Conservation (phyloP, 1,140 invertebrate genomes). For the Helicorthomorpha holstii region DNA sequence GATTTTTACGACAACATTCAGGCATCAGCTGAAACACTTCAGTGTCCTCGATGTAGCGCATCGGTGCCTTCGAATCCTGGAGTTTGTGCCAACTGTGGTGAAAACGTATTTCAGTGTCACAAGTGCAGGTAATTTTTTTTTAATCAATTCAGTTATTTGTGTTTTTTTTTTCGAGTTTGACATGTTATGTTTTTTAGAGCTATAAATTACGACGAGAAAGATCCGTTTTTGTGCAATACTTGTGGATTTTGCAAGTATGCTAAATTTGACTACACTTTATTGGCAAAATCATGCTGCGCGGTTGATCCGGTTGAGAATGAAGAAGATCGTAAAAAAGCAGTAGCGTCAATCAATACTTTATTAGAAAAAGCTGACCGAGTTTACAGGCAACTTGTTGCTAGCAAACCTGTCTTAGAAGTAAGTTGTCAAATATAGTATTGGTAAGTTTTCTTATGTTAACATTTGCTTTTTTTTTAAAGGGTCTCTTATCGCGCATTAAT, state of each 20-base stretch:
- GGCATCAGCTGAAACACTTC: conserved; percentile 72
- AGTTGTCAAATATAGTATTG: conserved; percentile 5
- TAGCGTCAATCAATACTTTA: conserved; percentile 70
- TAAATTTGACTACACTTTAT: conserved; percentile 90
- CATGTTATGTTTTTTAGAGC: conserved; percentile 35
- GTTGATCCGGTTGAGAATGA: conserved; percentile 95
- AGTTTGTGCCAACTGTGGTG: conserved; percentile 92
- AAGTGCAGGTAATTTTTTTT: conserved; percentile 58
- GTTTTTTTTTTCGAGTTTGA: not conserved
- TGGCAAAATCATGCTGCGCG: conserved; percentile 76
- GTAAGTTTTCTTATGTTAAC: not conserved
- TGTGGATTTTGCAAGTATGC: conserved; percentile 99
- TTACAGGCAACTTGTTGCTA: conserved; percentile 73
- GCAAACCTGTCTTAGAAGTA: conserved; percentile 74
- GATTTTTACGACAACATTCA: conserved; percentile 85
- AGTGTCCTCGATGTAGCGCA: conserved; percentile 89
- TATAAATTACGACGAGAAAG: conserved; percentile 98
- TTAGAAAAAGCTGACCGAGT: conserved; percentile 88
- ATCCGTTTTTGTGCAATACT: conserved; percentile 94
- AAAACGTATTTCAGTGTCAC: conserved; percentile 97
- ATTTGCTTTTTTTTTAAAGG: conserved; percentile 21
- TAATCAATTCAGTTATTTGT: not conserved
- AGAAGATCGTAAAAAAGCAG: conserved; percentile 88
- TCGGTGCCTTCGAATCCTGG: conserved; percentile 93
- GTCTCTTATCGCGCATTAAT: conserved; percentile 53